Evolutionary conservation across 2,888 invertebrate genomes (phyloP), one percentile per base, ranked within the genome.

Genomic region (Tigriopus californicus): DNA sequence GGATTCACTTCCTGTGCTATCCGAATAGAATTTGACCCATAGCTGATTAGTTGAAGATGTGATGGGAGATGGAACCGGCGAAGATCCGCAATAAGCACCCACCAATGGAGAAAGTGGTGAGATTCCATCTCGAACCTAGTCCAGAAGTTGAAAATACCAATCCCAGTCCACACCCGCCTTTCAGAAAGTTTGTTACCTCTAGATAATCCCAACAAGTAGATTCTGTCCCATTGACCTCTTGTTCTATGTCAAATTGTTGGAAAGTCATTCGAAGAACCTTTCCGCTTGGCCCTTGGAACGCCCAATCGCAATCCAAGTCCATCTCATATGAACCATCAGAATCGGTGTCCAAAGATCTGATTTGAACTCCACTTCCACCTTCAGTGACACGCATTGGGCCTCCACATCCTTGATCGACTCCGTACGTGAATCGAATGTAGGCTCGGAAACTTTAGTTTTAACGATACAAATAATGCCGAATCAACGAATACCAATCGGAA

Each of bases 21-120:
- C 57, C 10, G 57, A 57, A 24, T 47, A 57, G 46, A 57, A 57
- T 20, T 57, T 57, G n/a, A 57, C 46, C 57, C 57, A 57, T 13
- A 57, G 18, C 15, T 22, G 22, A 24, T 46, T 57, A 15, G 22
- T n/a, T 6, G 57, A 57, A 13, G 57, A 42, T n/a, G 10, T 8
- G 13, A 57, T 42, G 18, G 40, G 20, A 10, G 46, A 15, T 22
- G 22, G 22, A 12, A 47, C 11, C 3, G 24, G 18, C 13, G n/a
- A 22, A 44, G 18, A 22, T n/a, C 57, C 57, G 22, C 57, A 57
- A 57, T 22, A 57, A 13, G n/a, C 42, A 18, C 57, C 57, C 1
- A 57, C 46, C 44, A 57, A 24, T 18, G 57, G 46, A 11, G 57
- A 57, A 47, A 46, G 46, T n/a, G 40, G 57, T 22, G 46, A 44